These are phyloP conservation scores for Drosophila mulleri DNA, from an alignment of 2,888 invertebrate genomes.

Conservation along the genomic window DNA sequence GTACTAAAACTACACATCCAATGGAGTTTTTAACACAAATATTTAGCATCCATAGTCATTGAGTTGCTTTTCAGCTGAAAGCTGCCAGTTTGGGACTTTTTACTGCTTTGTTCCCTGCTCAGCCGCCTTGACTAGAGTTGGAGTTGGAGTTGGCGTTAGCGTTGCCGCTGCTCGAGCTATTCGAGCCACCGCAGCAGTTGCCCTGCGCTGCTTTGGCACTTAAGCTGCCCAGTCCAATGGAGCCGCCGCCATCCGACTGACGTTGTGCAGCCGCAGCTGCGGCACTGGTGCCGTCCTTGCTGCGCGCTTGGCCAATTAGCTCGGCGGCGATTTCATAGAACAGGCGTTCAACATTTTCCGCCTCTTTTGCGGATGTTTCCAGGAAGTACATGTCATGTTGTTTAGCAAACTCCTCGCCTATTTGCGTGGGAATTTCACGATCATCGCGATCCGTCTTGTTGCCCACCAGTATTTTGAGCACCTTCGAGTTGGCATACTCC, in stretches of 20 bases:
- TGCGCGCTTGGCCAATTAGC: conserved; percentile 95
- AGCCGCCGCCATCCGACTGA: conserved; percentile 63
- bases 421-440: conserved; percentile 94
- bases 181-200: conserved; percentile 74
- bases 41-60: conserved; percentile 78
- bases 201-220: conserved; percentile 79
- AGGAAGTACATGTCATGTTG: conserved; percentile 98
- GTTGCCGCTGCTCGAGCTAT: conserved; percentile 20
- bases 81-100: conserved; percentile 23
- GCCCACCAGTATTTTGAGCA: conserved; percentile 88
- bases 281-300: conserved; percentile 87
- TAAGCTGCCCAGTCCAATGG: conserved; percentile 74
- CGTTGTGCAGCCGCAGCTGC: conserved; percentile 70
- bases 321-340: conserved; percentile 98
- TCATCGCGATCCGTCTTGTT: conserved; percentile 99
- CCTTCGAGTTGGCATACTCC: conserved; percentile 97
- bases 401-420: conserved; percentile 98
- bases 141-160: conserved; percentile 36
- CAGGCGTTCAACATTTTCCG: conserved; percentile 97
- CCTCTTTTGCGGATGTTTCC: conserved; percentile 99
- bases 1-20: conserved; percentile 65
- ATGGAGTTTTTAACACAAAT: conserved; percentile 75
- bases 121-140: conserved; percentile 72
- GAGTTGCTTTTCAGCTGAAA: conserved; percentile 48
- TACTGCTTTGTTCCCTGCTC: conserved; percentile 19